phyloP scores from a whole-genome alignment of 2,797 vertebrate species.

The Moxostoma hubbsi region DNA sequence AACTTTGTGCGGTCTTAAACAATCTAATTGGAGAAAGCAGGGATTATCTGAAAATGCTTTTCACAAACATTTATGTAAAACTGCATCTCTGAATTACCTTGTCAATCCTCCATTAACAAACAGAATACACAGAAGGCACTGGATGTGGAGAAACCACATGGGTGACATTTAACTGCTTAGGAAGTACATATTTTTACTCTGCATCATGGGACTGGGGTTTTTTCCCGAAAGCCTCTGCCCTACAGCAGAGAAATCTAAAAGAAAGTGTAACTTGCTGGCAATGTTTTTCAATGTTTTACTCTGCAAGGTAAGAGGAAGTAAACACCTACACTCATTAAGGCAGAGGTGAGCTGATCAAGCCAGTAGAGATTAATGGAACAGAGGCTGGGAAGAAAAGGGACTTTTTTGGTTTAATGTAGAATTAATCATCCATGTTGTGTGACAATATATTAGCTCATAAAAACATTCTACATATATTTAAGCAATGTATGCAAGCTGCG shows the following conservation, averaged over 20 bases:
- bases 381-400: background rate
- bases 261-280: conserved; percentile 39
- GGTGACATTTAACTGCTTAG: conserved; percentile 34
- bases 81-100: background rate
- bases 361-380: conserved; percentile 29
- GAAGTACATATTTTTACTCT: conserved; percentile 28
- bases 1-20: background rate
- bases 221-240: conserved; percentile 29
- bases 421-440: background rate
- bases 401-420: background rate
- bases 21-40: background rate
- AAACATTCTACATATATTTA: too few species aligned
- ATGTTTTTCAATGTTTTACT: conserved; percentile 57
- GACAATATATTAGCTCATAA: too few species aligned
- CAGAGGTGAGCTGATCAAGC: conserved; percentile 7
- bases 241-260: conserved; percentile 45
- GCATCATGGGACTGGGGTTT: conserved; percentile 37
- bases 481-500: too few species aligned
- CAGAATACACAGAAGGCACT: conserved; percentile 3
- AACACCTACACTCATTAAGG: conserved; percentile 46
- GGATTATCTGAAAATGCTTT: background rate
- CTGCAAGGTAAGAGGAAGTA: conserved; percentile 52
- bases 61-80: conserved; percentile 7
- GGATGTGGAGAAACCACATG: background rate
- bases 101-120: background rate